phyloP scores from a whole-genome alignment of 2,113 vertebrate genomes.

The Sorex fumeus region DNA sequence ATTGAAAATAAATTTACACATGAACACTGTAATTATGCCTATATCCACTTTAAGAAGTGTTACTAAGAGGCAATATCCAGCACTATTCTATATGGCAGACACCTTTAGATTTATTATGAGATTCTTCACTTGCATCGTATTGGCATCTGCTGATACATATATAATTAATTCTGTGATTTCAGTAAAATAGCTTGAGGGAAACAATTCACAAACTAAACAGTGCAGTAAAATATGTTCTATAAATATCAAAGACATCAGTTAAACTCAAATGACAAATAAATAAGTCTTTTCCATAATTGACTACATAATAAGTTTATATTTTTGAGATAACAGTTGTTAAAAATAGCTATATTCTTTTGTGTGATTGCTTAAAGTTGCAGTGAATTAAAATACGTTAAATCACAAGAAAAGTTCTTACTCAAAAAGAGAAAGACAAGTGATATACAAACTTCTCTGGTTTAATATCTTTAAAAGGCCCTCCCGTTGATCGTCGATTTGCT shows the following conservation, averaged over 20 bases:
- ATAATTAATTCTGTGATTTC: slow-evolving; percentile 79
- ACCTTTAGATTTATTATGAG: slow-evolving; percentile 70
- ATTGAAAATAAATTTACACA: not conserved
- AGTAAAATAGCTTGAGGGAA: slow-evolving; percentile 56
- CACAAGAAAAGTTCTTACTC: slow-evolving; percentile 14
- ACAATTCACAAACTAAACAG: slow-evolving; percentile 69
- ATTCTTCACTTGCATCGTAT: slow-evolving; percentile 43
- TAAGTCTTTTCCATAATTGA: slow-evolving; percentile 52
- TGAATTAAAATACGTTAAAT: not conserved
- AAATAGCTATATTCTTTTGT: not conserved
- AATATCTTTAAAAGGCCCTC: slow-evolving; percentile 32
- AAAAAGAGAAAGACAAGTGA: slow-evolving; percentile 36
- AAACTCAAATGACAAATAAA: slow-evolving; percentile 67
- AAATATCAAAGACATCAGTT: slow-evolving; percentile 57
- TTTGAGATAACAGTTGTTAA: slow-evolving; percentile 49
- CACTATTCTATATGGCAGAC: not conserved
- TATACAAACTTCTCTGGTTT: slow-evolving; percentile 4
- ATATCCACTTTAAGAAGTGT: not conserved
- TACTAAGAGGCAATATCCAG: slow-evolving; percentile 30
- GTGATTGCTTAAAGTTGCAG: slow-evolving; percentile 36
- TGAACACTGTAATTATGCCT: not conserved
- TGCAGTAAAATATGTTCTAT: slow-evolving; percentile 46
- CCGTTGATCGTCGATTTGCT: too few species aligned
- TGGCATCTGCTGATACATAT: slow-evolving; percentile 50
- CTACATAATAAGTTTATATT: slow-evolving; percentile 44